Percentiles rank a stretch among this genome's conserved stretches.
phyloP scores from a whole-genome alignment of 2,888 invertebrate genomes.

The Stenichneumon culpator region DNA sequence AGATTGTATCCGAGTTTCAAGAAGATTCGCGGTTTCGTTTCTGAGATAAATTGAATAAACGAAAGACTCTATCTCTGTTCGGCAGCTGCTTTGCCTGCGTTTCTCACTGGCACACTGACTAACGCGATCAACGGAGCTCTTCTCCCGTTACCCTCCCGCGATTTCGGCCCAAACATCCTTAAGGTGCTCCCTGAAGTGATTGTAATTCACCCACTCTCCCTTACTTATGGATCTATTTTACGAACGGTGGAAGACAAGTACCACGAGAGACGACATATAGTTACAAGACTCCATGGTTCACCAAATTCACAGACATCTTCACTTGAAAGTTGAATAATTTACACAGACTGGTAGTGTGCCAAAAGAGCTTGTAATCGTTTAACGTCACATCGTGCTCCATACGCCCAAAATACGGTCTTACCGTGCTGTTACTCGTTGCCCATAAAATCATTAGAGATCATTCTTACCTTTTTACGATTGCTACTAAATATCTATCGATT shows the following conservation, averaged over 20 bases:
- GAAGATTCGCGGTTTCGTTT: too few species aligned
- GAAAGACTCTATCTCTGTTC: too few species aligned
- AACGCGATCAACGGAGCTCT: too few species aligned
- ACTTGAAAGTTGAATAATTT: neutral
- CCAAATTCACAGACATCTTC: neutral
- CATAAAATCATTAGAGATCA: slow-evolving; percentile 38
- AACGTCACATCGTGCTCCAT: slow-evolving; percentile 19
- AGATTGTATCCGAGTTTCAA: too few species aligned
- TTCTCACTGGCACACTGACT: too few species aligned
- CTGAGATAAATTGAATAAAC: too few species aligned
- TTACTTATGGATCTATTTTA: neutral
- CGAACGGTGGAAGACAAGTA: neutral
- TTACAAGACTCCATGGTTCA: neutral
- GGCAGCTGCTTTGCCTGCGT: too few species aligned
- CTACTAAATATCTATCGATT: slow-evolving; percentile 24
- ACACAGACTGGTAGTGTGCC: neutral
- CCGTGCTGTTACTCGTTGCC: slow-evolving; percentile 15
- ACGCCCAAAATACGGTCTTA: neutral
- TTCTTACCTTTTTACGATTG: slow-evolving; percentile 42
- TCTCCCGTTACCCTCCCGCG: too few species aligned
- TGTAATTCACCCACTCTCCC: neutral
- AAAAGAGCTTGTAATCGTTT: neutral
- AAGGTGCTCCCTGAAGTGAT: too few species aligned
- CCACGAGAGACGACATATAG: neutral
- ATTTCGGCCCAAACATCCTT: too few species aligned